Conservation (phyloP, 2,113 vertebrate species). For the Bujurquina vittata region DNA sequence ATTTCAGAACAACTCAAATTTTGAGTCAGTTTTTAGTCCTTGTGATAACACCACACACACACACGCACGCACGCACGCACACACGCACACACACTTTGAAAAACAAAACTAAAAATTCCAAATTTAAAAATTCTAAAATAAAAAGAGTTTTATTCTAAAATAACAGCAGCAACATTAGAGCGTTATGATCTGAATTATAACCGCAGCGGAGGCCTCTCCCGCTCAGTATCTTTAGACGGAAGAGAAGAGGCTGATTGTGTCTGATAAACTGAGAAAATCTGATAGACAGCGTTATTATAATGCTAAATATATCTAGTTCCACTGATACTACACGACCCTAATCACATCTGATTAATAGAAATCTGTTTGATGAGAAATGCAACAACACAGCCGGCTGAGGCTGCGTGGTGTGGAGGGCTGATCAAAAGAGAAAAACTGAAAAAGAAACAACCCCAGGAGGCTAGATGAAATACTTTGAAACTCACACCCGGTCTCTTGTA, state of each 20-base stretch:
- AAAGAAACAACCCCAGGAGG: background rate
- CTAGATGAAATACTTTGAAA: background rate
- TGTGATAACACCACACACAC: background rate
- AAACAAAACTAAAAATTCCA: background rate
- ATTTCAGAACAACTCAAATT: background rate
- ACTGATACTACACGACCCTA: slow-evolving; percentile 1
- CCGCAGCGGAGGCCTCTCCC: background rate
- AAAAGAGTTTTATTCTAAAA: background rate
- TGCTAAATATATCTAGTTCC: slow-evolving; percentile 51
- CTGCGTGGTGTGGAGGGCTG: background rate
- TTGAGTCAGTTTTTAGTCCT: background rate
- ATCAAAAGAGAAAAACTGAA: background rate
- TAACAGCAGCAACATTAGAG: background rate
- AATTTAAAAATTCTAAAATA: background rate
- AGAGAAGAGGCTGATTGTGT: slow-evolving; percentile 53
- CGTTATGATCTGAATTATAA: background rate
- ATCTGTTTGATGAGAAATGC: slow-evolving; percentile 30
- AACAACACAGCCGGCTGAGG: background rate
- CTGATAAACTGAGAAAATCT: slow-evolving; percentile 72
- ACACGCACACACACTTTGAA: background rate
- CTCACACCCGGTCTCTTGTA: background rate
- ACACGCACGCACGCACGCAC: no score
- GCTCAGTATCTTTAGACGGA: slow-evolving; percentile 54
- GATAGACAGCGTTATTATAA: slow-evolving; percentile 60
- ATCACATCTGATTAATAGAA: slow-evolving; percentile 70